phyloP scores from a whole-genome alignment of 1,140 invertebrate species.

The Pseudomyrmex concolor region DNA sequence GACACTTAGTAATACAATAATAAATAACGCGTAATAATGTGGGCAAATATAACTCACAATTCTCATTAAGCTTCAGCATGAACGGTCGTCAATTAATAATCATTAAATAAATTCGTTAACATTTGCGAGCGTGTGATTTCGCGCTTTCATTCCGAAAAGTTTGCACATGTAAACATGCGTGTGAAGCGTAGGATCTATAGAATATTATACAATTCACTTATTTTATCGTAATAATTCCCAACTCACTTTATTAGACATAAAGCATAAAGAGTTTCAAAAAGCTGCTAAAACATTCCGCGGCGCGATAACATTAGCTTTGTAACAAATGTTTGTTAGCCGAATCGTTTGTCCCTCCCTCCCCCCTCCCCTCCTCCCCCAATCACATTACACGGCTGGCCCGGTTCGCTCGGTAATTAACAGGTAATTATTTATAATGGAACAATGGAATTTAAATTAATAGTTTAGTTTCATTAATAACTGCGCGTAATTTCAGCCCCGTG shows the following conservation, averaged over 20 bases:
- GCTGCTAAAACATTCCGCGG: not conserved
- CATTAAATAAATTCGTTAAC: slow-evolving; percentile 31
- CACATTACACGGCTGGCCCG: slow-evolving; percentile 69
- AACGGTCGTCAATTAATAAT: slow-evolving; percentile 24
- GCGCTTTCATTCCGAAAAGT: not conserved
- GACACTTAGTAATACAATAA: not conserved
- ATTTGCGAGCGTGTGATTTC: slow-evolving; percentile 17
- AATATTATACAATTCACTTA: not conserved
- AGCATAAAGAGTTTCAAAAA: not conserved
- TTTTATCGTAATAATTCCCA: not conserved
- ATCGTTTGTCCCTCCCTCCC: slow-evolving; percentile 56
- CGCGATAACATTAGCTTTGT: slow-evolving; percentile 17
- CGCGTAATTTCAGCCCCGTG: slow-evolving; percentile 80
- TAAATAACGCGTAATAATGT: slow-evolving; percentile 41
- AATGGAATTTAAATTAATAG: slow-evolving; percentile 86
- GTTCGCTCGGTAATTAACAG: slow-evolving; percentile 81
- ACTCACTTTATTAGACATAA: not conserved
- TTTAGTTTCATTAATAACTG: slow-evolving; percentile 85
- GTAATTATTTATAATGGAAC: slow-evolving; percentile 85
- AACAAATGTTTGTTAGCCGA: slow-evolving; percentile 46
- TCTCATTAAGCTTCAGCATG: slow-evolving; percentile 49
- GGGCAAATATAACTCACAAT: slow-evolving; percentile 47
- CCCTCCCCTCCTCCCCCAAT: slow-evolving; percentile 43
- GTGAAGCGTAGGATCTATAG: not conserved
- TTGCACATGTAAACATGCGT: no score